Conservation (phyloP, 2,888 invertebrate genomes). For the Steinernema scapterisci region DNA sequence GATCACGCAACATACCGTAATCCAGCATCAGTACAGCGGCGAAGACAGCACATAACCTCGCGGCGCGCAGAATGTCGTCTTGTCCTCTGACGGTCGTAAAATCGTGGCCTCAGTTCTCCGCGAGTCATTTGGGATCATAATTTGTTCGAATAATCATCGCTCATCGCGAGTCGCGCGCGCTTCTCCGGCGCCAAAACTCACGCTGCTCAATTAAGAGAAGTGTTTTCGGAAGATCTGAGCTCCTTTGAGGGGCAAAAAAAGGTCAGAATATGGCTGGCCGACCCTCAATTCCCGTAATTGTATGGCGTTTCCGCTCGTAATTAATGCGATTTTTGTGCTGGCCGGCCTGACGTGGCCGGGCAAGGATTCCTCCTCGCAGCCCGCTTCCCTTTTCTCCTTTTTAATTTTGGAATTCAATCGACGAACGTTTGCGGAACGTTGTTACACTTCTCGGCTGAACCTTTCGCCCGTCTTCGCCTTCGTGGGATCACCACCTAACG, state of each 20-base stretch:
- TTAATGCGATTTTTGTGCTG: slow-evolving; percentile 24
- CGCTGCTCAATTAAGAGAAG: slow-evolving; percentile 13
- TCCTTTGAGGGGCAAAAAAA: neutral
- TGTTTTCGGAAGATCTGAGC: neutral
- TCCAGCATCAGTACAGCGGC: neutral
- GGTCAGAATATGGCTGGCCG: neutral
- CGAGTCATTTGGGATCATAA: slow-evolving; percentile 26
- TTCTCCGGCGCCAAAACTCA: slow-evolving; percentile 21
- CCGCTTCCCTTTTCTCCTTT: neutral
- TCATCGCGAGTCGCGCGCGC: slow-evolving; percentile 9
- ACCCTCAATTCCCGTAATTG: slow-evolving; percentile 27
- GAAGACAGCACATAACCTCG: neutral
- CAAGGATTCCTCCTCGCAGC: neutral
- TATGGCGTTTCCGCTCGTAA: slow-evolving; percentile 19
- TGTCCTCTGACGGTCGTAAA: slow-evolving; percentile 16
- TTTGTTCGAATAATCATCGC: slow-evolving; percentile 19
- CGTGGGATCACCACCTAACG: neutral
- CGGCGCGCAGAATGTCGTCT: neutral
- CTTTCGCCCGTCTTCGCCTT: too few species aligned
- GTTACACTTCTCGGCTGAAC: neutral
- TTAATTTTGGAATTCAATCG: slow-evolving; percentile 12
- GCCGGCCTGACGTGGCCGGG: neutral
- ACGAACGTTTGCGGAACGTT: slow-evolving; percentile 21
- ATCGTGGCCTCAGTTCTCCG: neutral
- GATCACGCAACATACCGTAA: slow-evolving; percentile 1